Percentiles rank a stretch among this genome's conserved stretches.
These are phyloP conservation scores for Tamias sibiricus DNA, from an alignment of 2,113 vertebrate genomes.

Conservation along the genomic window DNA sequence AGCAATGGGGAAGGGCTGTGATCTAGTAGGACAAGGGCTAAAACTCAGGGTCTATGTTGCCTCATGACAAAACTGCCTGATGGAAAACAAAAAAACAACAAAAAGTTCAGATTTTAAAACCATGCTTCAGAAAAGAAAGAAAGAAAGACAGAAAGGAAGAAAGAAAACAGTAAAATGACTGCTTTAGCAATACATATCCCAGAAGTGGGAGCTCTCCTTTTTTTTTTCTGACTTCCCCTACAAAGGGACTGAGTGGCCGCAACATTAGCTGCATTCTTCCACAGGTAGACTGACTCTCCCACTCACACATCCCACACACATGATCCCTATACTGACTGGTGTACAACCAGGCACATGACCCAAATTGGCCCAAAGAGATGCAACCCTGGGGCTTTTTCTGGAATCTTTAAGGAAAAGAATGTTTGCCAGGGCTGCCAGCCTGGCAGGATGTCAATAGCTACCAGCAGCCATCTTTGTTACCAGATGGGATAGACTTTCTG, in stretches of 20 bases:
- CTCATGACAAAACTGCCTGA: not conserved
- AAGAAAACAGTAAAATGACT: not conserved
- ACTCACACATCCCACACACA: accelerated
- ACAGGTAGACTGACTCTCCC: not conserved
- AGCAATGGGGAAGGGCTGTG: constrained; percentile 38
- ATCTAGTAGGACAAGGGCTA: constrained; percentile 25
- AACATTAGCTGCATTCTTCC: not conserved
- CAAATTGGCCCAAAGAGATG: not conserved
- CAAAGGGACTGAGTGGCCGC: not conserved
- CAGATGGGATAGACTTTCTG: not conserved
- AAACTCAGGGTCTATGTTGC: not conserved
- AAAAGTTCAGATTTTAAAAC: not conserved
- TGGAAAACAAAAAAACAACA: constrained; percentile 44
- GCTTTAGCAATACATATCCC: not conserved
- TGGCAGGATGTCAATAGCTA: not conserved
- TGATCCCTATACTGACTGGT: not conserved
- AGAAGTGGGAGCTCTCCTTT: not conserved
- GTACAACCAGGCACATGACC: not conserved
- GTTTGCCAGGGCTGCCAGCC: not conserved
- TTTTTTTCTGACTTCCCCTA: not conserved
- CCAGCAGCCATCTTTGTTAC: not conserved
- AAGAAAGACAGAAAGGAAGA: not conserved
- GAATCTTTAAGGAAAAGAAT: not conserved
- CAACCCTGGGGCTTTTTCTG: not conserved
- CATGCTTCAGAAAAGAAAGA: not conserved